These are phyloP conservation scores for Dasysyrphus tricinctus DNA, from an alignment of 2,888 invertebrate genomes.

Conservation along the genomic window DNA sequence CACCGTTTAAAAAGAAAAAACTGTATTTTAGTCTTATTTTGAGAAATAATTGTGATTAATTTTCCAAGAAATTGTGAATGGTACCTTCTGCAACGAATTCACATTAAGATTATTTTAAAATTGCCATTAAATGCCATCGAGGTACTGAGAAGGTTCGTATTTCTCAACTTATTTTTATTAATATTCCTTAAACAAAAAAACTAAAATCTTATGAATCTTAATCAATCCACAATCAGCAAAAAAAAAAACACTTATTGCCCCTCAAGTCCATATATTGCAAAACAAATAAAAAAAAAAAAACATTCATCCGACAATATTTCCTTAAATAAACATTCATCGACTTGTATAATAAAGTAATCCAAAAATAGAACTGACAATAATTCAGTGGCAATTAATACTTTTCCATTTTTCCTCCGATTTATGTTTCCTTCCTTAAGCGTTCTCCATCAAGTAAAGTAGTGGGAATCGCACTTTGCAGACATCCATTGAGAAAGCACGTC, in stretches of 20 bases:
- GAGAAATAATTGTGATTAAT: too few relatives aligned
- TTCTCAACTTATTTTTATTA: background rate
- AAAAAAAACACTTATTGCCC: background rate
- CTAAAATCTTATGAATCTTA: background rate
- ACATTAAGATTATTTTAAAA: background rate
- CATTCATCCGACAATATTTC: background rate
- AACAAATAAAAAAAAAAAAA: background rate
- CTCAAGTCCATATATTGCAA: background rate
- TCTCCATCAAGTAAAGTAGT: slow-evolving; percentile 14
- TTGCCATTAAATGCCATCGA: background rate
- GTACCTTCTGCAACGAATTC: background rate
- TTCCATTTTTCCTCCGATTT: slow-evolving; percentile 2
- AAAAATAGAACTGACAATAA: slow-evolving; percentile 32
- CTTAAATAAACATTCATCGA: slow-evolving; percentile 1
- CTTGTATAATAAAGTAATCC: background rate
- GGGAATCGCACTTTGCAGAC: slow-evolving; percentile 16
- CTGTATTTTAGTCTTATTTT: too few relatives aligned
- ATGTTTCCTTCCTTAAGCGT: slow-evolving; percentile 34
- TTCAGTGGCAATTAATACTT: slow-evolving; percentile 27
- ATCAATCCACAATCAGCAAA: background rate
- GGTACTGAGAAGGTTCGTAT: background rate
- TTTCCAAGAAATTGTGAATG: too few relatives aligned
- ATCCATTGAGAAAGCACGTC: slow-evolving; percentile 15
- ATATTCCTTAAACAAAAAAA: background rate
- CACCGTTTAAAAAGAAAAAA: too few relatives aligned